Conservation (phyloP, 2,888 invertebrate genomes). For the Diogma glabrata region DNA sequence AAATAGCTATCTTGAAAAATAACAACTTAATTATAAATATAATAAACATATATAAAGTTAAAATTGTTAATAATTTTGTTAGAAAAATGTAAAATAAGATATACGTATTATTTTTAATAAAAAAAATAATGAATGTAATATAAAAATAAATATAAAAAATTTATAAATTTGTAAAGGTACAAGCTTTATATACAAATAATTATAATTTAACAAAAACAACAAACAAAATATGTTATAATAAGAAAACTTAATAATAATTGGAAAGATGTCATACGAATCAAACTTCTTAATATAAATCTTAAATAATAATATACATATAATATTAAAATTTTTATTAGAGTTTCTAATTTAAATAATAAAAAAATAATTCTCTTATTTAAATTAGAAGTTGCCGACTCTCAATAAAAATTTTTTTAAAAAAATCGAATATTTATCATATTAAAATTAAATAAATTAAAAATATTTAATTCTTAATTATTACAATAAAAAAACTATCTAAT, state of each 20-base stretch:
- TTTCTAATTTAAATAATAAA: no score
- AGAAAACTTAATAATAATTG: neutral
- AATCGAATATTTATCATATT: no score
- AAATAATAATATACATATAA: neutral
- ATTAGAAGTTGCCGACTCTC: no score
- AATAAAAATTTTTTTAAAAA: no score
- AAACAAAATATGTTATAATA: neutral
- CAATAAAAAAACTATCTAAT: no score
- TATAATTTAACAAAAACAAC: no score
- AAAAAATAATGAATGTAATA: neutral
- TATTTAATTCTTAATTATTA: no score
- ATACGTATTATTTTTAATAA: neutral
- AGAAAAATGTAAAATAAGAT: neutral
- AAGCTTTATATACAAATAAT: slow-evolving; percentile 4
- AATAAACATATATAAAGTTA: neutral
- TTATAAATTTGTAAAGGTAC: slow-evolving; percentile 2
- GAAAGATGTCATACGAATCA: slow-evolving; percentile 6
- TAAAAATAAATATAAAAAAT: slow-evolving; percentile 1
- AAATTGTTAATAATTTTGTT: no score
- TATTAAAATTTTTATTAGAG: no score
- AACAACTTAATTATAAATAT: neutral
- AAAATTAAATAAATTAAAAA: no score
- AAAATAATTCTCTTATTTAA: no score
- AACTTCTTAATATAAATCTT: neutral
- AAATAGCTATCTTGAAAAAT: no score